Percentiles rank a stretch among this genome's conserved stretches.
phyloP scores from a whole-genome alignment of 2,797 vertebrate species.

The Pseudocheirus occidentalis region DNA sequence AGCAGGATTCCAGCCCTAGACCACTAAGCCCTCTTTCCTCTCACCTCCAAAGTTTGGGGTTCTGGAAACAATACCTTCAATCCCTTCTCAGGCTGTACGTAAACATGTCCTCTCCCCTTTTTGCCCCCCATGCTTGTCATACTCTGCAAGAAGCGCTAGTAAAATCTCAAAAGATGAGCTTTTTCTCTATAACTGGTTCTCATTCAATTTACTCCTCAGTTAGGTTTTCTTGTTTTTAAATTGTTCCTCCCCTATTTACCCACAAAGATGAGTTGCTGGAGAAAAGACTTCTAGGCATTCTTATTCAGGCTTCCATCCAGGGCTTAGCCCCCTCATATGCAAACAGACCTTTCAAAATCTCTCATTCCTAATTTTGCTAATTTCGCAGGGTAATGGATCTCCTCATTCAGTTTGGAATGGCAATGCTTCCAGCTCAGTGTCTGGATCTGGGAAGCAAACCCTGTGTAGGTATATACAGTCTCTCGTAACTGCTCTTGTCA shows the following conservation, averaged over 20 bases:
- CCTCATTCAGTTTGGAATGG: background rate
- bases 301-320: background rate
- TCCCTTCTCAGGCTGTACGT: background rate
- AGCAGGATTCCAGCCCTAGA: background rate
- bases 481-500: background rate
- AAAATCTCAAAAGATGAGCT: background rate
- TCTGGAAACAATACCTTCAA: background rate
- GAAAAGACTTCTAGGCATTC: background rate
- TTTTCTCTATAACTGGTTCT: background rate
- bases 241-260: background rate
- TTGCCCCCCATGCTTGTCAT: background rate
- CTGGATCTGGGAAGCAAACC: background rate
- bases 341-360: background rate
- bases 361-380: background rate
- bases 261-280: background rate
- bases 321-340: background rate
- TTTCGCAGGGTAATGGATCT: background rate
- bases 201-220: too few species aligned
- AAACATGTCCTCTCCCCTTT: rapidly evolving
- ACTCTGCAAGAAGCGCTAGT: background rate
- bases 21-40: background rate
- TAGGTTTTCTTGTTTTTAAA: background rate
- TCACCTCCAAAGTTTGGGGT: background rate
- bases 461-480: background rate
- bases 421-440: background rate